Evolutionary conservation across 2,113 vertebrate species (phyloP).

Genomic region (Plotosus lineatus): DNA sequence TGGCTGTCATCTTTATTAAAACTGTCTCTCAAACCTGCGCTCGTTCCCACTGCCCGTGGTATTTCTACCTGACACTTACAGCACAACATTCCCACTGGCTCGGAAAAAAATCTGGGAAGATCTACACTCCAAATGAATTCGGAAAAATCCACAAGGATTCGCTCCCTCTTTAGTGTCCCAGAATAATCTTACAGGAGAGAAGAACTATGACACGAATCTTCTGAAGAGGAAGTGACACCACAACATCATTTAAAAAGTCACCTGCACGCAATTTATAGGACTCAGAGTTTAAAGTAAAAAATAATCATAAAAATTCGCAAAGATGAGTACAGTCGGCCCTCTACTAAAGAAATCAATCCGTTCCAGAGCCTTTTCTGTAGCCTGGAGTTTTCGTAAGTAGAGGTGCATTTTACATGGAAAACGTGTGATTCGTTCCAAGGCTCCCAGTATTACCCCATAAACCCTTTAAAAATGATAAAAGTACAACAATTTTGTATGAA

Average conservation of each 20-base stretch:
- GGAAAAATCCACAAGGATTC: neutral
- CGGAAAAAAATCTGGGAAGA: neutral
- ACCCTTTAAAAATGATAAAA: no score
- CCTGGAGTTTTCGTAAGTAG: no score
- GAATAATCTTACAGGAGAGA: neutral
- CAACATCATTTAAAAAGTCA: neutral
- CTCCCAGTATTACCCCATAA: no score
- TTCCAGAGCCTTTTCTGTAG: no score
- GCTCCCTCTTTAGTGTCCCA: neutral
- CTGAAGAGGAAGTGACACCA: neutral
- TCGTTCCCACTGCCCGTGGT: conserved; percentile 53
- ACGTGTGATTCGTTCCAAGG: no score
- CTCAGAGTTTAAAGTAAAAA: neutral
- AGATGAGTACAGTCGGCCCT: no score
- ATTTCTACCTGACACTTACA: conserved; percentile 27
- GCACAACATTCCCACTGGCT: conserved; percentile 29
- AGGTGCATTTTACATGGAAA: no score
- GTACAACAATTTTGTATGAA: no score
- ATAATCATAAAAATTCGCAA: neutral
- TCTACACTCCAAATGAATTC: neutral
- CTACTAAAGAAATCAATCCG: no score
- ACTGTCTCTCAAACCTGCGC: conserved; percentile 74
- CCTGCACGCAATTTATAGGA: no score
- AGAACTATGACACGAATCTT: neutral
- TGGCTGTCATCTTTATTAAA: conserved; percentile 80